Base-by-base conservation (phyloP, 1,140 invertebrate species). In the Megathymus violae region DNA sequence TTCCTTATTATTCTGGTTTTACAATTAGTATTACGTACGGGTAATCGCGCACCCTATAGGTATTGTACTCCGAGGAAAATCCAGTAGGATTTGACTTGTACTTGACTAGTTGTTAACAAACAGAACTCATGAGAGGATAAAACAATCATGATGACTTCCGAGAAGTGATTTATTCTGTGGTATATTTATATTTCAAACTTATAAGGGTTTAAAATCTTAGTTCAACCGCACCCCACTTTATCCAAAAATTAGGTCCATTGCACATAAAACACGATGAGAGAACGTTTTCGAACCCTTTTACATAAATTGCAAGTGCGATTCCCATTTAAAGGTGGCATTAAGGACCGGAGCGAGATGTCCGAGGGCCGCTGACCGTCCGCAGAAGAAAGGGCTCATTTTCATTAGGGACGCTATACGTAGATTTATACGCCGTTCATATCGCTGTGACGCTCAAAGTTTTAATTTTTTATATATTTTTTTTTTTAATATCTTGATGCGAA, bases 331-430 rank as follows among this genome's bases (percentile, higher is more conserved):
- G 79, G 76, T 71, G 73, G 69, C 58, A 80, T 82, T 78, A 83
- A 71, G 76, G 78, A 60, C 74, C 74, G 75, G 78, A 63, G 61
- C 38, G 67, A 71, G 72, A 73, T 75, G 82, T 77, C 75, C 71
- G 75, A 79, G 78, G 83, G 81, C 68, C 64, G 76, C 71, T 84
- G 82, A 84, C 83, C 81, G 79, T 75, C 41, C 69, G 62, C 63
- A 56, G 78, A 86, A 89, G 84, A 86, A 89, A 85, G 85, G 85
- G 86, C 83, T 89, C 82, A 85, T 87, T 86, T 89, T 89, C 85
- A 89, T 89, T 89, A 89, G 80, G 75, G 79, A 79, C 76, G 76
- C 78, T 78, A 75, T 80, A 83, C 64, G 71, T 80, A 82, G 66
- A 80, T 78, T 81, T 78, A 84, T 81, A 80, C 67, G 69, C 63